Evolutionary conservation across 2,797 vertebrate genomes (phyloP), one percentile per base, ranked within the genome.

Genomic region (Crypturellus tataupa): DNA sequence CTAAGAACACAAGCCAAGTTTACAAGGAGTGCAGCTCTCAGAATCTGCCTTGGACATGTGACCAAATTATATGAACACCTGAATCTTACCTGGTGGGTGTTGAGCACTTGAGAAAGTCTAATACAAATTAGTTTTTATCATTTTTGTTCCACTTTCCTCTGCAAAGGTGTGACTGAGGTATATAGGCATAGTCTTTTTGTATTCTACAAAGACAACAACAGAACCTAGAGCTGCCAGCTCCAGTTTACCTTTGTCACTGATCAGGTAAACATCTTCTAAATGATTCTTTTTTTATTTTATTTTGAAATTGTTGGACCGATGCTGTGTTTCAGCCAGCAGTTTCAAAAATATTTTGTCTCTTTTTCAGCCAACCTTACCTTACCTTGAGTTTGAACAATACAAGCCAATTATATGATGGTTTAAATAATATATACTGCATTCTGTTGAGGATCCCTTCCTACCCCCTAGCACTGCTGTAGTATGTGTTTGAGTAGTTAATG

Each of bases 401-500:
- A 31, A 83, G 24, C 6, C 49, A 24, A 37, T 78, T 75, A 24
- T 4, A 80, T 72, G 72, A 53, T 87, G 51, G 62, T 55, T 92
- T 78, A 63, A 0, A 0, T 58, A 49, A 47, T 31, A 29, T 12
- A 19, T 70, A 60, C 81, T 92, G 44, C 37, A 51, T 55, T 78
- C 67, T 89, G 20, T 80, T 87, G 14, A 20, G 49, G 73, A 73
- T 81, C 63, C 18, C 2, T 89, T 81, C 35, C 67, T 91, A 37
- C 63, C 59, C 39, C 58, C 20, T 64, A 3, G 60, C 6, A 12
- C 15, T 75, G 62, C 71, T 90, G 86, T 83, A 78, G 23, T 31
- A 12, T 67, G 79, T 58, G 55, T 64, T 71, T 7, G 67, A 77
- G 77, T 81, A 23, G 71, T 77, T 95, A 89, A 92, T 89, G 31